Evolutionary conservation across 2,888 invertebrate genomes (phyloP), one percentile per base, ranked within the genome.

Genomic region (Eutolmus rufibarbis): DNA sequence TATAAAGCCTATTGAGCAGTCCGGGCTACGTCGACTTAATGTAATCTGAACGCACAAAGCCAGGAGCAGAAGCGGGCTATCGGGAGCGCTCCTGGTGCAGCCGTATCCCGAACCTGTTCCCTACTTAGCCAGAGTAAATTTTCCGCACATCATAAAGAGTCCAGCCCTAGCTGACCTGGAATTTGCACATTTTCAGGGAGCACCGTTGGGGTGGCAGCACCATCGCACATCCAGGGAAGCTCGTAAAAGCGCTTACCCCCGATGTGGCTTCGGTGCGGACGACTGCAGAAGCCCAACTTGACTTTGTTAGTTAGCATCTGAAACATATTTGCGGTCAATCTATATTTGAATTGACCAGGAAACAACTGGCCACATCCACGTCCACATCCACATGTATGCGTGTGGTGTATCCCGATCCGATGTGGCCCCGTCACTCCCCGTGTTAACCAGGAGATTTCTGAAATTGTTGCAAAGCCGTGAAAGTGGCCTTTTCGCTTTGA

Each of bases 291-390:
- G 23, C 79, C 31, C 31, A 46, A 79, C 79, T 51, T 46, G 51
- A 46, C 79, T 79, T 79, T 79, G 79, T 79, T 79, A 79, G 51
- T 51, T 79, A 79, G 51, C 34, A 79, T 79, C 51, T 46, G 79
- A 79, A 79, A 79, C 79, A 79, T 79, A 79, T 79, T 79, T 79
- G 79, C 56, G 79, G 79, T 79, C 79, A 79, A 79, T 51, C 51
- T 79, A 79, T 79, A 79, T 51, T 51, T 79, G 79, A 79, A 79
- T 79, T 79, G 79, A 79, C 79, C 79, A 79, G 79, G 79, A 79
- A 79, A 79, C 79, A 79, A 28, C 46, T 12, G 37, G 28, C 31
- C 79, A 28, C 7, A 43, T 46, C 14, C 16, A 16, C 5, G 74
- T 51, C 7, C n/a, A n/a, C n/a, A n/a, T n/a, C n/a, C n/a, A n/a